phyloP scores from a whole-genome alignment of 2,888 invertebrate genomes.

The Nymphalis c-album region DNA sequence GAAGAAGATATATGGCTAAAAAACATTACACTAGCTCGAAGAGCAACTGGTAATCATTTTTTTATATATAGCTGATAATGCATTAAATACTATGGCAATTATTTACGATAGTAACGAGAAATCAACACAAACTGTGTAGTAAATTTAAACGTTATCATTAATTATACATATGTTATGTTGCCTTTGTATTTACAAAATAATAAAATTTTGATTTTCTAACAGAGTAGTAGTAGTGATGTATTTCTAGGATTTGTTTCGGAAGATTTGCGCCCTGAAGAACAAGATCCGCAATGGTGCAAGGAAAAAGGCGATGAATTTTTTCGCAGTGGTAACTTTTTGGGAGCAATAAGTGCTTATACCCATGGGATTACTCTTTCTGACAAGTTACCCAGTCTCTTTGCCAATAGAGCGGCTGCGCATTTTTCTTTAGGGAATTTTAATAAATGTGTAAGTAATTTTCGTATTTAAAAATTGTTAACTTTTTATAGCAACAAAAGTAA shows the following conservation, averaged over 20 bases:
- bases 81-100: too few relatives aligned
- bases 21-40: conserved; percentile 88
- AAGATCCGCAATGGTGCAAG: conserved; percentile 90
- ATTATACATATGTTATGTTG: too few relatives aligned
- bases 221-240: background rate
- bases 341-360: conserved; percentile 90
- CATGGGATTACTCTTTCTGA: conserved; percentile 88
- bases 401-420: conserved; percentile 90
- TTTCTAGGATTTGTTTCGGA: conserved; percentile 84
- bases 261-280: conserved; percentile 89
- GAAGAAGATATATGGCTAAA: conserved; percentile 91
- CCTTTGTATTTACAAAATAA: too few relatives aligned
- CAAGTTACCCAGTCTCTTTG: conserved; percentile 86
- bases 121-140: too few relatives aligned
- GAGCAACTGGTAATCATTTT: conserved; percentile 72
- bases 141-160: too few relatives aligned
- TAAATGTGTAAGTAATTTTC: conserved; percentile 78
- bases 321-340: conserved; percentile 86
- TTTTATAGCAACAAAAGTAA: too few relatives aligned
- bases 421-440: conserved; percentile 87
- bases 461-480: too few relatives aligned
- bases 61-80: background rate
- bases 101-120: too few relatives aligned
- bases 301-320: conserved; percentile 91
- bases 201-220: background rate